Conservation (phyloP, 35 echinoderm and acorn worm species). For the Patiria miniata region DNA sequence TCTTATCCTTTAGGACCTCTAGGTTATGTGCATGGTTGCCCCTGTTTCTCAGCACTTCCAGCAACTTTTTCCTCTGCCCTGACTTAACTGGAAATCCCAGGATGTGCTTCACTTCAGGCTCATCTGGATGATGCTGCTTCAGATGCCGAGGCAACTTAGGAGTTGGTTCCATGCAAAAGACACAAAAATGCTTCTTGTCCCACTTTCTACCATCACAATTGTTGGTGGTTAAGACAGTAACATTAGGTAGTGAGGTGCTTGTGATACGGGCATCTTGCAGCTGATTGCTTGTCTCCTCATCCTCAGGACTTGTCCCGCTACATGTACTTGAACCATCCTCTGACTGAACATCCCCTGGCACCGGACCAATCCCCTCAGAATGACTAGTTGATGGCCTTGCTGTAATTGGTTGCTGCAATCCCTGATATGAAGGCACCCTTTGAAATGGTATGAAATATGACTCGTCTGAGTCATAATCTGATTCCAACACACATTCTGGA, state of each 20-base stretch:
- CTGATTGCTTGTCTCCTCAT: not conserved
- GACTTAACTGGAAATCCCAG: slow-evolving; percentile 42
- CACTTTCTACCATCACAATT: slow-evolving; percentile 50
- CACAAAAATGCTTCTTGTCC: slow-evolving; percentile 71
- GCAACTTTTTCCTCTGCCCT: slow-evolving; percentile 21
- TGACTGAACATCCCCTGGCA: not conserved
- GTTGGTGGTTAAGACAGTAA: slow-evolving; percentile 47
- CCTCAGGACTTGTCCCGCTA: not conserved
- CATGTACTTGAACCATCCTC: not conserved
- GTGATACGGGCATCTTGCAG: not conserved
- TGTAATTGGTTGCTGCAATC: no score
- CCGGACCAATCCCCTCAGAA: not conserved
- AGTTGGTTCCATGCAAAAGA: slow-evolving; percentile 44
- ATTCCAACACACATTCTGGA: no score
- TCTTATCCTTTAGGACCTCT: slow-evolving; percentile 42
- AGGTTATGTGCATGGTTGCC: slow-evolving; percentile 77
- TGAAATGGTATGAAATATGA: no score
- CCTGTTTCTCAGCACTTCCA: slow-evolving; percentile 48
- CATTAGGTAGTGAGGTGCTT: not conserved
- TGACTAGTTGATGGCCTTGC: not conserved
- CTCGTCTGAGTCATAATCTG: no score
- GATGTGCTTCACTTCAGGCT: slow-evolving; percentile 50
- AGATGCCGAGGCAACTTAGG: slow-evolving; percentile 66
- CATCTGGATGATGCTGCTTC: slow-evolving; percentile 33
- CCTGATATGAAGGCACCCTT: no score